A percentile compares a stretch with the other conserved stretches of the same genome.
phyloP scores from a whole-genome alignment of 2,113 vertebrate species.

The Hippopotamus amphibius region DNA sequence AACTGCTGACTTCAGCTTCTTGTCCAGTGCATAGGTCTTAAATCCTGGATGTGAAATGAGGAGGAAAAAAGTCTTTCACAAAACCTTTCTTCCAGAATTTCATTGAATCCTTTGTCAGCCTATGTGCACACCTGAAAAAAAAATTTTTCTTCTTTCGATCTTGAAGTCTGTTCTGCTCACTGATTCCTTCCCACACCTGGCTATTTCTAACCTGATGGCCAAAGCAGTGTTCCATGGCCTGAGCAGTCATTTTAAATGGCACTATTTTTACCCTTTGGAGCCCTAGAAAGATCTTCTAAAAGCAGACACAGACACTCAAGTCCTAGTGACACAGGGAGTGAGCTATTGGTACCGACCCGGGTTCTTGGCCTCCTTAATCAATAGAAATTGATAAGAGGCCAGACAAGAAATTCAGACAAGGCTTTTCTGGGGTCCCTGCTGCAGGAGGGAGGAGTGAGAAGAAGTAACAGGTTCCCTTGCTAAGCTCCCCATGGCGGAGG shows the following conservation, averaged over 20 bases:
- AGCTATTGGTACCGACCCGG: neutral
- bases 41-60: conserved; percentile 59
- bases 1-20: conserved; percentile 87
- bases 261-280: conserved; percentile 59
- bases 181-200: conserved; percentile 78
- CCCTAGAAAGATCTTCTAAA: neutral
- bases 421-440: neutral
- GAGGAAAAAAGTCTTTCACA: conserved; percentile 66
- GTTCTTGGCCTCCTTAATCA: neutral
- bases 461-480: neutral
- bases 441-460: neutral
- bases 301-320: neutral
- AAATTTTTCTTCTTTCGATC: neutral
- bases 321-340: neutral
- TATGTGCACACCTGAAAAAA: conserved; percentile 18
- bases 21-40: conserved; percentile 58
- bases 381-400: neutral
- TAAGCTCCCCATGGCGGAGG: neutral
- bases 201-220: conserved; percentile 82
- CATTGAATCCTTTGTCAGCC: conserved; percentile 48
- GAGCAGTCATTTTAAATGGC: conserved; percentile 74
- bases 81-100: conserved; percentile 62
- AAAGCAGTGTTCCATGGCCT: conserved; percentile 78
- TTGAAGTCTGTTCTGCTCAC: conserved; percentile 72
- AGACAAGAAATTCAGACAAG: neutral